Evolutionary conservation across 1,140 invertebrate genomes (phyloP), one percentile per base, ranked within the genome.

Genomic region (Belonocnema kinseyi): DNA sequence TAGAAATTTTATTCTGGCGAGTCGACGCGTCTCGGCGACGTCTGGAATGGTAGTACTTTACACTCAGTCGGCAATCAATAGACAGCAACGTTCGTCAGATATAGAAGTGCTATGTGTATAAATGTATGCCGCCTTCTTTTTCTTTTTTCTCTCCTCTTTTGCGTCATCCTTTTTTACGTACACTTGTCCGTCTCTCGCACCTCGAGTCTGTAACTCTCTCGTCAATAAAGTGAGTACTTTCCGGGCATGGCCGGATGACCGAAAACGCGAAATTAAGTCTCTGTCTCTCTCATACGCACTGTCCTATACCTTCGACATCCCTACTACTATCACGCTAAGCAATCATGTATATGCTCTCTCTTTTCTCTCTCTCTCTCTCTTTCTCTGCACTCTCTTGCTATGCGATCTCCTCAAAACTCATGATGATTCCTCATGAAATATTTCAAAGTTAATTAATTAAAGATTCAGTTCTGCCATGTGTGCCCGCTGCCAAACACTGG

Each of bases 1-100:
- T 88, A 88, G 89, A 85, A 87, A 90, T 90, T 90, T 90, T 90
- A 90, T 90, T 90, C 88, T 82, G 84, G 83, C 85, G 87, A 88
- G 84, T 86, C 86, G 86, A 85, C 82, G 88, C 86, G 75, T 82
- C 76, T 82, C 81, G 83, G 83, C 83, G 82, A 79, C 83, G 78
- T 85, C 82, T 83, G 78, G 85, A 88, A 86, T 86, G 82, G 85
- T 85, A 85, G 83, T 89, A 86, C 88, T 90, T 90, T 90, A 87
- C 88, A 87, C 87, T 86, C 89, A 86, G 78, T 85, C 86, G 82
- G 84, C 86, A 90, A 90, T 90, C 88, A 88, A 90, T 90, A 90
- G 87, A 89, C 88, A 87, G 87, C 85, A 85, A 84, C 83, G 87
- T 82, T 81, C 85, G 77, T 73, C 76, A 86, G 86, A 89, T 89